These are phyloP conservation scores for Rhinoderma darwinii DNA, from an alignment of 2,113 vertebrate species.

Conservation along the genomic window DNA sequence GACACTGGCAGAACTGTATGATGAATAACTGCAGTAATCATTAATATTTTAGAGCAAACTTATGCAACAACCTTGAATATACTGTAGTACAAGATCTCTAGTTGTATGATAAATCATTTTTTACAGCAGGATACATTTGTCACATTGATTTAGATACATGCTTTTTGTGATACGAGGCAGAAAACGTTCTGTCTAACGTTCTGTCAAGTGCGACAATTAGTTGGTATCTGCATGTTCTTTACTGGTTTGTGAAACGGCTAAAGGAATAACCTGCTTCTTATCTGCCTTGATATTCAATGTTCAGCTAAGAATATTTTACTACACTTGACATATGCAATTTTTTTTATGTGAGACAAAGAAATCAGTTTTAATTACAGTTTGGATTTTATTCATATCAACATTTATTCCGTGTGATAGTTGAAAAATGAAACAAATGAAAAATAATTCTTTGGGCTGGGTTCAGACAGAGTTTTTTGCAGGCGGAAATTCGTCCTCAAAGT, in stretches of 20 bases:
- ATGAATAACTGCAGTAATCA: not conserved
- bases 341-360: not conserved
- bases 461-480: too few species aligned
- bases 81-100: not conserved
- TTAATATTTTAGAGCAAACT: not conserved
- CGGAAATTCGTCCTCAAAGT: too few species aligned
- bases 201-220: constrained; percentile 10
- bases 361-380: too few species aligned
- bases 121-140: not conserved
- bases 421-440: too few species aligned
- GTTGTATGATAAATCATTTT: constrained; percentile 14
- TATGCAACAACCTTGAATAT: not conserved
- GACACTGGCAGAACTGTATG: not conserved
- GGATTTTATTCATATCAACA: too few species aligned
- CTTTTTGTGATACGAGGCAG: not conserved
- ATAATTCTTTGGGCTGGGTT: too few species aligned
- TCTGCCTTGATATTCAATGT: not conserved
- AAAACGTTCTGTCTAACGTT: not conserved
- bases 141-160: constrained; percentile 1
- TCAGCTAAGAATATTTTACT: not conserved
- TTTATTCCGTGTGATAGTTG: too few species aligned
- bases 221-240: not conserved
- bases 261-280: not conserved
- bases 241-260: not conserved
- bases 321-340: not conserved